A percentile compares a stretch with the other conserved stretches of the same genome.
These are phyloP conservation scores for Aeoliscus strigatus DNA, from an alignment of 2,797 vertebrate species.

Conservation along the genomic window DNA sequence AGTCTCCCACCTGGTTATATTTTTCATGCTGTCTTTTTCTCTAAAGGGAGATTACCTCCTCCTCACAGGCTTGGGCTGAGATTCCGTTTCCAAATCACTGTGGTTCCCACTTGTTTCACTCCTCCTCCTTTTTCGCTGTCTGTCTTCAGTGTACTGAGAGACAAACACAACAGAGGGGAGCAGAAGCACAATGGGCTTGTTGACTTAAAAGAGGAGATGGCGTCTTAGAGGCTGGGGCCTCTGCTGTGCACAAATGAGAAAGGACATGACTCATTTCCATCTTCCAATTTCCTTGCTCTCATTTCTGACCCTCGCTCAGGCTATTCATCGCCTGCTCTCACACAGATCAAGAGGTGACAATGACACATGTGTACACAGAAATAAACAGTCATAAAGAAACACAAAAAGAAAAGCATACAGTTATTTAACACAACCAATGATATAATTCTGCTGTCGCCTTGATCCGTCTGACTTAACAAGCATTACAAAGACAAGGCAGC, in stretches of 20 bases:
- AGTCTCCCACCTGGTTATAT: background rate
- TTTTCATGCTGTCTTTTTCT: constrained; percentile 24
- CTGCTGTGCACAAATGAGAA: constrained; percentile 69
- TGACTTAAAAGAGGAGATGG: constrained; percentile 38
- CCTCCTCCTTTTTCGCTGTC: background rate
- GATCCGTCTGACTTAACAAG: background rate
- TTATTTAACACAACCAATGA: too few relatives aligned
- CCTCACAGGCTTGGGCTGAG: constrained; percentile 29
- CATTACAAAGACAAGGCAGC: constrained; percentile 24
- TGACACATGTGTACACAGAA: too few relatives aligned
- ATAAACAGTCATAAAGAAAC: too few relatives aligned
- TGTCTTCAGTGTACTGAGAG: constrained; percentile 17
- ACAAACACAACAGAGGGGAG: constrained; percentile 26
- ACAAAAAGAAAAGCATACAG: too few relatives aligned
- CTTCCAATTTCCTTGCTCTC: constrained; percentile 80
- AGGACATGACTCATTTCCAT: constrained; percentile 79
- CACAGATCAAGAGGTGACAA: too few relatives aligned
- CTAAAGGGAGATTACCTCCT: constrained; percentile 34
- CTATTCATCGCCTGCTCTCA: too few relatives aligned
- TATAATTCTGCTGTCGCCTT: constrained; percentile 1
- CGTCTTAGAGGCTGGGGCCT: constrained; percentile 46
- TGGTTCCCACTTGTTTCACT: constrained; percentile 17
- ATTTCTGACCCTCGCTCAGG: constrained; percentile 70
- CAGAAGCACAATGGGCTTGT: constrained; percentile 24
- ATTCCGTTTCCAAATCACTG: constrained; percentile 56